A percentile compares a stretch with the other conserved stretches of the same genome.
Evolutionary conservation across 1,140 invertebrate genomes (phyloP).

Genomic region (Tenebrio molitor): DNA sequence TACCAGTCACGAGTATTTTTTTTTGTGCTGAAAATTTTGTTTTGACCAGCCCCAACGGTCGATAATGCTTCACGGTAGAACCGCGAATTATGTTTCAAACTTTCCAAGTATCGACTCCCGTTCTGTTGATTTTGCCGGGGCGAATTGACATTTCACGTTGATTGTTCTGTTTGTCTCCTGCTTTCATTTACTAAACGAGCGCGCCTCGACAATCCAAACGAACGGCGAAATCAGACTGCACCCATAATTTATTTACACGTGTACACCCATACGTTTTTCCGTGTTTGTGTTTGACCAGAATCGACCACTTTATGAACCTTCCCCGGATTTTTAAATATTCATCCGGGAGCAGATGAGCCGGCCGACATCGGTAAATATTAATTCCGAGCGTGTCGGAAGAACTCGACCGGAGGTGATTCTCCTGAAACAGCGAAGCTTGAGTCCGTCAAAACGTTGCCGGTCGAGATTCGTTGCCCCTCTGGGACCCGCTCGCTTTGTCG

Average conservation of each 20-base stretch:
- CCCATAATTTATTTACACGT: constrained; percentile 10
- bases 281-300: background rate
- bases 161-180: constrained; percentile 6
- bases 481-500: background rate
- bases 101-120: constrained; percentile 7
- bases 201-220: background rate
- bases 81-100: background rate
- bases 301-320: constrained; percentile 31
- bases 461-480: no score
- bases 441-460: no score
- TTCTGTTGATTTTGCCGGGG: constrained; percentile 4
- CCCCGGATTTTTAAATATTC: constrained; percentile 26
- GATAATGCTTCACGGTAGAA: background rate
- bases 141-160: constrained; percentile 19
- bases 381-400: constrained; percentile 6
- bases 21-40: no score
- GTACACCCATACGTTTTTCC: background rate
- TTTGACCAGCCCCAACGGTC: no score
- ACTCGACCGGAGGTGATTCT: no score
- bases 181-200: constrained; percentile 13
- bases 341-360: constrained; percentile 12
- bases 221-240: background rate
- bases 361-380: constrained; percentile 21
- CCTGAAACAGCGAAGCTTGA: no score
- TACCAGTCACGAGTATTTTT: no score